Evolutionary conservation across 2,888 invertebrate species (phyloP).

Genomic region (Venustoraphidia nigricollis): DNA sequence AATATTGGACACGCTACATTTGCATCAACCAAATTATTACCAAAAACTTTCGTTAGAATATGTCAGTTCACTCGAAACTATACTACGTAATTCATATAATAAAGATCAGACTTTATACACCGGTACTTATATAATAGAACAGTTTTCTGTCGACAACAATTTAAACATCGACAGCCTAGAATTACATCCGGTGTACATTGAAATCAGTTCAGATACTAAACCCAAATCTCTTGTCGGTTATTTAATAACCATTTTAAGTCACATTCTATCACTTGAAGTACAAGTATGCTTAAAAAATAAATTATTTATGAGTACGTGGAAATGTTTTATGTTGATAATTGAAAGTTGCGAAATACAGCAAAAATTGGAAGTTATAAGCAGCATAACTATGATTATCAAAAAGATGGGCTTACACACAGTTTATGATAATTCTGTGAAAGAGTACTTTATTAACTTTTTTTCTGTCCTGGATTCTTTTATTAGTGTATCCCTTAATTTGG

Average conservation of each 20-base stretch:
- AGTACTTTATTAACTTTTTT: no score
- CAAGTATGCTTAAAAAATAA: background rate
- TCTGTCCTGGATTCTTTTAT: no score
- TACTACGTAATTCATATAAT: background rate
- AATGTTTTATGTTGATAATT: background rate
- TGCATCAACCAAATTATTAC: constrained; percentile 34
- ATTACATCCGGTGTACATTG: constrained; percentile 19
- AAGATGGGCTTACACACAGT: no score
- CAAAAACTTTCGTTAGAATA: constrained; percentile 34
- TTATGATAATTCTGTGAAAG: no score
- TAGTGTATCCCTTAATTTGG: no score
- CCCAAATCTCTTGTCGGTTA: constrained; percentile 8
- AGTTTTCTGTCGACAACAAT: constrained; percentile 31
- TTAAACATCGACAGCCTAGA: constrained; percentile 19
- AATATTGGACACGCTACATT: constrained; percentile 35
- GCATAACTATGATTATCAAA: no score
- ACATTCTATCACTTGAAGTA: background rate
- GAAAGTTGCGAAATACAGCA: constrained; percentile 7
- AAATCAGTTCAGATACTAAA: constrained; percentile 14
- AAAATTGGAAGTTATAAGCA: constrained; percentile 12
- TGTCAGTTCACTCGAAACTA: constrained; percentile 18
- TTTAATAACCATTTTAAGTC: background rate
- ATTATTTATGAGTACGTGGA: background rate
- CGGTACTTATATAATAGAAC: constrained; percentile 20
- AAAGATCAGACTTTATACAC: constrained; percentile 15